Evolutionary conservation across 1,140 invertebrate genomes (phyloP).

Genomic region (Aphelenchoides fujianensis): DNA sequence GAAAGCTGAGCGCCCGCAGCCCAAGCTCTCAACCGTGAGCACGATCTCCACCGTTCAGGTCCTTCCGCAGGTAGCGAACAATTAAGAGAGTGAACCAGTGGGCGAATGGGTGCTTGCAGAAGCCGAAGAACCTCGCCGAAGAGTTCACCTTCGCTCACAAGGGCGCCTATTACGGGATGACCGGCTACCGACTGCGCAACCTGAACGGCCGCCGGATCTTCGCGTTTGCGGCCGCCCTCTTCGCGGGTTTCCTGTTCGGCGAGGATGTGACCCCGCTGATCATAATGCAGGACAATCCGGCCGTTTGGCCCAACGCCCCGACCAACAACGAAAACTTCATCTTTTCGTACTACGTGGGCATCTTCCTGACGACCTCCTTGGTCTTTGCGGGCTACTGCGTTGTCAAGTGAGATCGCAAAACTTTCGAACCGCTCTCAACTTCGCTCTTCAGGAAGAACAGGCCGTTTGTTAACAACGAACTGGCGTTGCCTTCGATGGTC

Average conservation of each 20-base stretch:
- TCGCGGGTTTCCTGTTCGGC: constrained; percentile 5
- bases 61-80: too few species aligned
- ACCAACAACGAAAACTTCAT: too few species aligned
- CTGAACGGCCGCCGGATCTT: too few species aligned
- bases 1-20: neutral
- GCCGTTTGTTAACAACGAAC: constrained; percentile 7
- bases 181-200: too few species aligned
- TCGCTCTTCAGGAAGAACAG: too few species aligned
- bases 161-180: too few species aligned
- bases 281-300: neutral
- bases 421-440: too few species aligned
- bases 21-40: neutral
- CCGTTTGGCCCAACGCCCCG: neutral
- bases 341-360: neutral
- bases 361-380: constrained; percentile 8
- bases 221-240: too few species aligned
- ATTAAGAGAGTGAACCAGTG: too few species aligned
- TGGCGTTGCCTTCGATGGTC: neutral
- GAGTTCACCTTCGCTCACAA: too few species aligned
- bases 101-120: too few species aligned
- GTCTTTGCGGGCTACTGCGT: neutral
- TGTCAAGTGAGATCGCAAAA: constrained; percentile 16
- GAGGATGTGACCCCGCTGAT: neutral
- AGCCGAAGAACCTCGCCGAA: too few species aligned
- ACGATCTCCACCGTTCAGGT: neutral